phyloP scores from a whole-genome alignment of 2,113 vertebrate genomes.

The Etheostoma cragini region DNA sequence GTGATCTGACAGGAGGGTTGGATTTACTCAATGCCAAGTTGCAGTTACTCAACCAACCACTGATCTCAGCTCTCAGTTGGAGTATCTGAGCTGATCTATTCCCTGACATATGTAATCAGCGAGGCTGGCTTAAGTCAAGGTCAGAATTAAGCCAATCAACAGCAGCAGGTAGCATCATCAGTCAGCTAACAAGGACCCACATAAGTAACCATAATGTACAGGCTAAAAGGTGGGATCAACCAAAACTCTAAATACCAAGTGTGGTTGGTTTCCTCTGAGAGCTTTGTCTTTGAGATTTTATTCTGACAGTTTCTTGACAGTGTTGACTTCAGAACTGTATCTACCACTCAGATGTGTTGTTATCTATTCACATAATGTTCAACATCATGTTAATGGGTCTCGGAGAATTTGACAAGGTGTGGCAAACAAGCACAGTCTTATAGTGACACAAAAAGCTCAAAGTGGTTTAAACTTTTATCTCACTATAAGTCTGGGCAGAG shows the following conservation, averaged over 20 bases:
- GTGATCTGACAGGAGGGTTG: slow-evolving; percentile 67
- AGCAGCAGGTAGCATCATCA: slow-evolving; percentile 52
- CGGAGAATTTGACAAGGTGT: slow-evolving; percentile 56
- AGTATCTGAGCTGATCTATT: slow-evolving; percentile 27
- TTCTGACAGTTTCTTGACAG: slow-evolving; percentile 67
- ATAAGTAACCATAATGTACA: slow-evolving; percentile 38
- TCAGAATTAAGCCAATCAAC: slow-evolving; percentile 28
- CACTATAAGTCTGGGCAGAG: slow-evolving; percentile 1
- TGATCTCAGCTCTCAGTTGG: slow-evolving; percentile 50
- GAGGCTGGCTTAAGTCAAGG: slow-evolving; percentile 18
- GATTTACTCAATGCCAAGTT: slow-evolving; percentile 52
- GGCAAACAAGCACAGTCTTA: not conserved
- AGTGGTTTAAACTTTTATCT: slow-evolving; percentile 17
- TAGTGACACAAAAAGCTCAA: too few relatives aligned
- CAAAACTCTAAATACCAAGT: slow-evolving; percentile 51
- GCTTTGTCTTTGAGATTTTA: slow-evolving; percentile 52
- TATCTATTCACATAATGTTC: slow-evolving; percentile 46
- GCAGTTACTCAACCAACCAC: slow-evolving; percentile 36
- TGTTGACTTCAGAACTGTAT: slow-evolving; percentile 45
- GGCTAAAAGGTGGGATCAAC: slow-evolving; percentile 70
- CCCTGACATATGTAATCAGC: slow-evolving; percentile 18
- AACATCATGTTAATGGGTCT: slow-evolving; percentile 56
- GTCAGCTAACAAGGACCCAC: slow-evolving; percentile 54
- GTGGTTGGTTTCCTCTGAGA: slow-evolving; percentile 60
- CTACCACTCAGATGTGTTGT: slow-evolving; percentile 50